A percentile compares a stretch with the other conserved stretches of the same genome.
Conservation (phyloP, 1,140 invertebrate species). For the Hydropsyche tenuis region DNA sequence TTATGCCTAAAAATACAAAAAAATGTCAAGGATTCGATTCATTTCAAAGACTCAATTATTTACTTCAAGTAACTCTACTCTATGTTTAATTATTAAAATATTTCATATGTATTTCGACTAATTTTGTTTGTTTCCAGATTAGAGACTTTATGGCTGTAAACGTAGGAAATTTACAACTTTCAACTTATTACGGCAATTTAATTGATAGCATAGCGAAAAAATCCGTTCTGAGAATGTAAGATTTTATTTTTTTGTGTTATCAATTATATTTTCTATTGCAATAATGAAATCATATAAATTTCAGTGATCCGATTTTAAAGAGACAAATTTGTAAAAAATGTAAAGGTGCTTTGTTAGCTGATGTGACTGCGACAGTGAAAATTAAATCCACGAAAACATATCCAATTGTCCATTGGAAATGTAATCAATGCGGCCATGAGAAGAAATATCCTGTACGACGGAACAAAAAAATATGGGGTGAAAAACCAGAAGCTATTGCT, state of each 20-base stretch:
- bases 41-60: conserved; percentile 65
- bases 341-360: conserved; percentile 57
- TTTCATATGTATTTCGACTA: neutral
- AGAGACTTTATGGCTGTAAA: conserved; percentile 57
- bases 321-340: conserved; percentile 64
- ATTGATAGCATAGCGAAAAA: conserved; percentile 63
- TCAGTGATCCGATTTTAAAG: conserved; percentile 64
- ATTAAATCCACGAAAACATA: conserved; percentile 58
- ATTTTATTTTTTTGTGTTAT: conserved; percentile 49
- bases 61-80: conserved; percentile 61
- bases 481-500: conserved; percentile 58
- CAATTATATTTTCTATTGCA: too few relatives aligned
- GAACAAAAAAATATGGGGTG: conserved; percentile 59
- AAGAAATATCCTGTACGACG: conserved; percentile 55
- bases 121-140: conserved; percentile 56
- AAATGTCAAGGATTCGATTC: conserved; percentile 63
- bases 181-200: conserved; percentile 62
- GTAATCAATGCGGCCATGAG: conserved; percentile 56
- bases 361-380: conserved; percentile 57
- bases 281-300: conserved; percentile 43
- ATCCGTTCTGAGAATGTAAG: conserved; percentile 65
- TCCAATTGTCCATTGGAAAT: conserved; percentile 57
- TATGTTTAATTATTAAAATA: neutral
- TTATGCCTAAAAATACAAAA: conserved; percentile 51
- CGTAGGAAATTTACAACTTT: conserved; percentile 55